Evolutionary conservation across 92 coral and sea anemone species (phyloP).

Genomic region (Phenganax subtilis): DNA sequence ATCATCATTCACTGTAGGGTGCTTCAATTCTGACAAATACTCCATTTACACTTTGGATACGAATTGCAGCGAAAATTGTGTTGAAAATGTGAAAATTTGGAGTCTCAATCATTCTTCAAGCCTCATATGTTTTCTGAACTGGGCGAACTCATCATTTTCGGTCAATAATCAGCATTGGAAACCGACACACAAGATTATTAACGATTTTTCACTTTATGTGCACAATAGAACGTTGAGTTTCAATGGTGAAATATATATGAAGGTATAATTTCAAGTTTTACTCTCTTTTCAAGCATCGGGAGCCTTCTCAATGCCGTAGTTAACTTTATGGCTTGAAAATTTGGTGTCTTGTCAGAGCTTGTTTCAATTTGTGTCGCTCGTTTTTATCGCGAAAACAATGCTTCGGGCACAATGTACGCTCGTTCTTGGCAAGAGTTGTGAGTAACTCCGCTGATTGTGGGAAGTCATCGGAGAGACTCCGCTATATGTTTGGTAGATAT

Average conservation of each 20-base stretch:
- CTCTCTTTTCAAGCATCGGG: no score
- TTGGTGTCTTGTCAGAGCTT: no score
- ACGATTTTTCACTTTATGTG: not conserved
- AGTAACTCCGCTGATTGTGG: no score
- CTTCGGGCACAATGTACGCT: no score
- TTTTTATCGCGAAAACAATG: no score
- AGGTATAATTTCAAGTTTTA: not conserved
- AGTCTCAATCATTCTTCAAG: not conserved
- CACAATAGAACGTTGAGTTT: not conserved
- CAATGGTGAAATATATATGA: not conserved
- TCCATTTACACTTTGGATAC: not conserved
- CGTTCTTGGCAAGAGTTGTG: no score
- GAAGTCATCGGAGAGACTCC: no score
- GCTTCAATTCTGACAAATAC: slow-evolving; percentile 4
- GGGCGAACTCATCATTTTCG: not conserved
- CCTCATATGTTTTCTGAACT: not conserved
- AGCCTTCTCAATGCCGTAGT: no score
- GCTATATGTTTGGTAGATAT: no score
- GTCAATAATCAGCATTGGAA: slow-evolving; percentile 6
- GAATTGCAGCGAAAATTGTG: not conserved
- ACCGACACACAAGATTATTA: not conserved
- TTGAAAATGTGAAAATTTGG: not conserved
- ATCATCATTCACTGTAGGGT: not conserved
- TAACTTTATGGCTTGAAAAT: no score
- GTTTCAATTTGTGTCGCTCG: no score